Base-by-base conservation (phyloP, 2,888 invertebrate genomes). In the Margaritifera margaritifera region DNA sequence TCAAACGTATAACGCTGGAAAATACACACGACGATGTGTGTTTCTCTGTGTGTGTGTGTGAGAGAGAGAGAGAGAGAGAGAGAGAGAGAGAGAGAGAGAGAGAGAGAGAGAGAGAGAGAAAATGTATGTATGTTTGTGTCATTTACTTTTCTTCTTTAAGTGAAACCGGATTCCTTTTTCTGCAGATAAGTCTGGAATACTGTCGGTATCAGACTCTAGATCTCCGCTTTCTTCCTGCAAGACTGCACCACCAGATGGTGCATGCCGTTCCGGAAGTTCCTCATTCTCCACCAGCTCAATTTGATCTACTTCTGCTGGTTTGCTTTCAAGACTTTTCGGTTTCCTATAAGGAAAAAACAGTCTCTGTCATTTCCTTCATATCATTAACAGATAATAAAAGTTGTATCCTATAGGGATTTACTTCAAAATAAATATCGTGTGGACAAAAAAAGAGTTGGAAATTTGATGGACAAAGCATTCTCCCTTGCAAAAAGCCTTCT, bases 101-200 rank as follows among this genome's bases (percentile, higher is more conserved):
- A 31, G 31, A 31, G 42, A 42, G 42, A 42, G 31, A 31, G 31
- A 31, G 31, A 31, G 31, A 31, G 31, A 31, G 31, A 31, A 11
- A 31, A 11, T 8, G 31, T 8, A 31, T 8, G 15, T 11, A n/a
- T 11, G 15, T 42, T 1, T 42, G 0, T 42, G 42, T 42, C 42
- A 62, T 80, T 78, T 78, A 86, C 86, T 83, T 72, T 80, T 80
- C 69, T 84, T 86, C 69, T 80, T 84, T 22, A 87, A 69, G 64
- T 85, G 85, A 66, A 86, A 86, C 24, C 82, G 69, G 1, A 85
- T 69, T 27, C 86, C 86, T 64, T 72, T 79, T 62, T 82, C 84
- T 51, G 68, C 66, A 20, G 84, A 79, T 0, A 83, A 63, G 70
- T 86, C 86, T n/a, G 82, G 83, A 31, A 84, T 75, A 71, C 81